Percentiles rank a stretch among this genome's conserved stretches.
phyloP scores from a whole-genome alignment of 2,113 vertebrate genomes.

The Caranx melampygus region DNA sequence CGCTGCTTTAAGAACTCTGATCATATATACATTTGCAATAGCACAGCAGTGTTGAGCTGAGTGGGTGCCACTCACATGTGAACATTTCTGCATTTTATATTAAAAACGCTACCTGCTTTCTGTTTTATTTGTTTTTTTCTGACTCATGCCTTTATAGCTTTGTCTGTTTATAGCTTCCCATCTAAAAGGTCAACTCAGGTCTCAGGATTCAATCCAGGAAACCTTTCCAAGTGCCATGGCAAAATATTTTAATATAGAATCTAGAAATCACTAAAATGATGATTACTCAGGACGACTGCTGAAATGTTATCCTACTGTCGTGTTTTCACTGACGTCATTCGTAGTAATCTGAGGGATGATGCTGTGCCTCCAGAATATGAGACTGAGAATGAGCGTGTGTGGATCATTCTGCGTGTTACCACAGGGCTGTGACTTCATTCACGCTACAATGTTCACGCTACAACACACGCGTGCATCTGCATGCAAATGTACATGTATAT shows the following conservation, averaged over 20 bases:
- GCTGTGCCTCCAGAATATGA: background rate
- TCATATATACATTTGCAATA: constrained; percentile 11
- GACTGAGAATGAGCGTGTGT: constrained; percentile 17
- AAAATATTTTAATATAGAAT: background rate
- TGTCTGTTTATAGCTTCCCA: background rate
- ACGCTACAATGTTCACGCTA: constrained; percentile 12
- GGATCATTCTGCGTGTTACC: constrained; percentile 29
- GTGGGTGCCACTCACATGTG: background rate
- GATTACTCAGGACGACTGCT: background rate
- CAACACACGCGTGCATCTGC: constrained; percentile 19
- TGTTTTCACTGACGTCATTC: background rate
- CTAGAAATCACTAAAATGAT: background rate
- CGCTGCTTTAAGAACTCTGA: constrained; percentile 24
- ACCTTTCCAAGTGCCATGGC: background rate
- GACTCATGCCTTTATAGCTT: constrained; percentile 1
- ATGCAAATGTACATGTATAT: constrained; percentile 28
- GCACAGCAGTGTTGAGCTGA: constrained; percentile 2
- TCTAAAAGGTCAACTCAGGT: background rate
- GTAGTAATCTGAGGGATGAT: background rate
- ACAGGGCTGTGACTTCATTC: constrained; percentile 18
- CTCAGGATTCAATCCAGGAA: background rate
- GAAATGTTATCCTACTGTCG: background rate
- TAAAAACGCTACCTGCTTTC: background rate
- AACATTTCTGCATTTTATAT: background rate
- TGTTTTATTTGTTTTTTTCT: background rate